Base-by-base conservation (phyloP, 53 echinoderm and acorn worm species). In the Glandiceps talaboti region DNA sequence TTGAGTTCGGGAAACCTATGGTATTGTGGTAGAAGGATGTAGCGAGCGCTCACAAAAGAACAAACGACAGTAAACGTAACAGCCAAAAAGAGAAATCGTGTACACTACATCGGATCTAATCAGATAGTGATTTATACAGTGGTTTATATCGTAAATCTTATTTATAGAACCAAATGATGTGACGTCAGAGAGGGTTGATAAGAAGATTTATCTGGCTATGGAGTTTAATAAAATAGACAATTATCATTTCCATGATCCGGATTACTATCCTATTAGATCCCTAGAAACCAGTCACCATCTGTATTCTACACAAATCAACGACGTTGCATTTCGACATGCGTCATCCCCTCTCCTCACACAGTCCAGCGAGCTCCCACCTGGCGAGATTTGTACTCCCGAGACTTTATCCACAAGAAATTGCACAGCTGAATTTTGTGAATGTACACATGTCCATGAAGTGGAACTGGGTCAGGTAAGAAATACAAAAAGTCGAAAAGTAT, bases 211-310 rank as follows among this genome's bases (percentile, higher is more conserved):
- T 74, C 73, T 93, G 31, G 93, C 85, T 25, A 76, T 93, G 73
- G 93, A 93, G 78, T 90, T 88, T 84, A 88, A 90, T 77, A 90
- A 94, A 72, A 88, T 94, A 78, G 90, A 92, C 85, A 96, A 92
- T 78, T 87, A 92, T 73, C 77, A 90, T 33, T 92, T 88, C 78
- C 92, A 96, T 79, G 6, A 45, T 45, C 90, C 90, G 0, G 81
- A 80, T n/a, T 33, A 79, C 76, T 96, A 96, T 33, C 97, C 97
- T 0, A 90, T 92, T 26, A 84, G 90, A 74, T 90, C 90, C 25
- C 74, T 95, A 1, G 31, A 74, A 14, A 73, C 73, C 0, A 80
- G 86, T 0, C 90, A 92, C 76, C 95, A 92, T 75, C 90, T 92
- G 12, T 92, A 92, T 76, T 90, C 95, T 25, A 90, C 97, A 1